phyloP scores from a whole-genome alignment of 1,140 invertebrate genomes.

The Ganaspis sp. region DNA sequence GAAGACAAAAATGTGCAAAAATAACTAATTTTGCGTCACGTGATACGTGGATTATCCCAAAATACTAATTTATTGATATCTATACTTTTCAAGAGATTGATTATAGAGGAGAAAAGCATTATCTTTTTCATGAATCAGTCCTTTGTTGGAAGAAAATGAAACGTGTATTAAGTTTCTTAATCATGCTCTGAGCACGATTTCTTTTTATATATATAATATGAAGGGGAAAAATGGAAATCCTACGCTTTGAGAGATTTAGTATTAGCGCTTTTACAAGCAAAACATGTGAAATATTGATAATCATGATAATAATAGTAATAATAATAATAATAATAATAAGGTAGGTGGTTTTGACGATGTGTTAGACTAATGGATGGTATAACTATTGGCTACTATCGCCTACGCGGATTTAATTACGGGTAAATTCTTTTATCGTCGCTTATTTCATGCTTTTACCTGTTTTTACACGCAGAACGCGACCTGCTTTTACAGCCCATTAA shows the following conservation, averaged over 20 bases:
- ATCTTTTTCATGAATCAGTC: background rate
- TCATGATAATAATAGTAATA: background rate
- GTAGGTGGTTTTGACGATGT: slow-evolving; percentile 6
- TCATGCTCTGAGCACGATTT: background rate
- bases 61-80: background rate
- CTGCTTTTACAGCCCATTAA: slow-evolving; percentile 19
- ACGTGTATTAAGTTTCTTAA: background rate
- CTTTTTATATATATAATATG: no score
- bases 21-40: no score
- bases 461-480: slow-evolving; percentile 13
- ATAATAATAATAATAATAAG: background rate
- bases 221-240: no score
- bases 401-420: background rate
- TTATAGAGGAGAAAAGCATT: background rate
- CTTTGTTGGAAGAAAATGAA: background rate
- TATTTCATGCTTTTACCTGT: background rate
- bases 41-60: no score
- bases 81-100: background rate
- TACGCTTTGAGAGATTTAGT: no score
- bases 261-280: no score
- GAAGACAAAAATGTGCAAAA: no score
- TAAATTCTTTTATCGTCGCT: slow-evolving; percentile 10
- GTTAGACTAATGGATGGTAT: slow-evolving; percentile 1
- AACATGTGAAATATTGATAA: background rate
- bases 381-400: slow-evolving; percentile 7